Evolutionary conservation across 2,113 vertebrate species (phyloP).

Genomic region (Alouatta palliata): DNA sequence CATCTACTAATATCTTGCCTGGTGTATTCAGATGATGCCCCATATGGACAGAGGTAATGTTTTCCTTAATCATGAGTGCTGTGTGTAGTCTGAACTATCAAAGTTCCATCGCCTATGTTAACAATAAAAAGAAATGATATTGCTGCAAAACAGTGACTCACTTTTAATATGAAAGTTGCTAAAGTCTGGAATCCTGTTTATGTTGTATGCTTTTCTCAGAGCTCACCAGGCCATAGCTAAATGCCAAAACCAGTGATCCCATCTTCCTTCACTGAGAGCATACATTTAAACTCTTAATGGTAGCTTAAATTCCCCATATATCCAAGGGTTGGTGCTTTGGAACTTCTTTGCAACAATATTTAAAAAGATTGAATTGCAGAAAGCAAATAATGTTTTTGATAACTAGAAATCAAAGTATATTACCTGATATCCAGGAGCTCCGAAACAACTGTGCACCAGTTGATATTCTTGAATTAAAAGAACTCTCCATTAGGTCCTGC

Average conservation of each 20-base stretch:
- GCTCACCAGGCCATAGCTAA: not conserved
- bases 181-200: not conserved
- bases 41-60: conserved; percentile 34
- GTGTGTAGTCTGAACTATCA: conserved; percentile 24
- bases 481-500: not conserved
- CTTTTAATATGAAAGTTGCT: not conserved
- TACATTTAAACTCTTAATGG: not conserved
- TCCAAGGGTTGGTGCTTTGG: not conserved
- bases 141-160: not conserved
- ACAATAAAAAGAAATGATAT: conserved; percentile 52
- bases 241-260: not conserved
- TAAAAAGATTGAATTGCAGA: not conserved
- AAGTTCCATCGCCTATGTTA: conserved; percentile 5
- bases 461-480: not conserved
- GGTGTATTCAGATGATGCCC: conserved; percentile 28
- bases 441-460: not conserved
- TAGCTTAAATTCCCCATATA: not conserved
- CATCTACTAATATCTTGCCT: conserved; percentile 9
- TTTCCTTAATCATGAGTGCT: conserved; percentile 35
- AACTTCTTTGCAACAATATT: not conserved
- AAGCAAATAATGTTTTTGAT: not conserved
- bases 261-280: not conserved
- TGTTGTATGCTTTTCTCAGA: not conserved
- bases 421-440: not conserved
- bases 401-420: not conserved